Percentiles rank a stretch among this genome's conserved stretches.
phyloP scores from a whole-genome alignment of 2,113 vertebrate genomes.

The Urocolius indicus region DNA sequence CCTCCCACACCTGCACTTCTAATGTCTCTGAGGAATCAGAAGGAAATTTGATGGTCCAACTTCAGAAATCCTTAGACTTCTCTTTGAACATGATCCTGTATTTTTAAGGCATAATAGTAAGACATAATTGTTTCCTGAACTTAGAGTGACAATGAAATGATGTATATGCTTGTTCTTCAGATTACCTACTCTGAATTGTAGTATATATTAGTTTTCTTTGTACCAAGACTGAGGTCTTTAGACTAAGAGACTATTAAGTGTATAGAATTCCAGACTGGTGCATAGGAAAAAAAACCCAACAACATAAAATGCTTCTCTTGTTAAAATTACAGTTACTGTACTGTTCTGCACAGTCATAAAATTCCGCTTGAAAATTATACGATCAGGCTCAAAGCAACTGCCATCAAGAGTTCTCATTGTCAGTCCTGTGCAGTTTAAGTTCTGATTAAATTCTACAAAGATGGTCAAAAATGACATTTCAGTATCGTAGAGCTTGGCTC shows the following conservation, averaged over 20 bases:
- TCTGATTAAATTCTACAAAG: slow-evolving; percentile 13
- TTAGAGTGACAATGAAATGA: neutral
- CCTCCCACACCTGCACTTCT: neutral
- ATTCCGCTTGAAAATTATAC: slow-evolving; percentile 3
- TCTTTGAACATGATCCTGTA: neutral
- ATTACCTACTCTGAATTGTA: neutral
- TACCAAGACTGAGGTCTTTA: slow-evolving; percentile 2
- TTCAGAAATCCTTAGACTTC: neutral
- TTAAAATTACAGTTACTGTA: slow-evolving; percentile 36
- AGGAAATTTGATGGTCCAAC: neutral
- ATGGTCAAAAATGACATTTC: slow-evolving; percentile 43
- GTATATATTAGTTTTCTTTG: neutral
- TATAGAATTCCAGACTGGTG: neutral
- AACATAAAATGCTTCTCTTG: slow-evolving; percentile 6
- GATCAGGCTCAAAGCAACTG: slow-evolving; percentile 28
- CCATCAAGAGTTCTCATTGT: slow-evolving; percentile 7
- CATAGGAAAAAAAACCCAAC: neutral
- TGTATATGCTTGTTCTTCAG: slow-evolving; percentile 18
- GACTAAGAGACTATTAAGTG: neutral
- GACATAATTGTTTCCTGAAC: slow-evolving; percentile 15
- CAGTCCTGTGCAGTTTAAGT: neutral
- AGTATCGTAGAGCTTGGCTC: neutral
- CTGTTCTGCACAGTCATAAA: neutral
- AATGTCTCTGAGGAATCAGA: neutral
- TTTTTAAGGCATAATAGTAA: slow-evolving; percentile 16